Evolutionary conservation across 2,797 vertebrate genomes (phyloP).

Genomic region (Limnodromus scolopaceus): DNA sequence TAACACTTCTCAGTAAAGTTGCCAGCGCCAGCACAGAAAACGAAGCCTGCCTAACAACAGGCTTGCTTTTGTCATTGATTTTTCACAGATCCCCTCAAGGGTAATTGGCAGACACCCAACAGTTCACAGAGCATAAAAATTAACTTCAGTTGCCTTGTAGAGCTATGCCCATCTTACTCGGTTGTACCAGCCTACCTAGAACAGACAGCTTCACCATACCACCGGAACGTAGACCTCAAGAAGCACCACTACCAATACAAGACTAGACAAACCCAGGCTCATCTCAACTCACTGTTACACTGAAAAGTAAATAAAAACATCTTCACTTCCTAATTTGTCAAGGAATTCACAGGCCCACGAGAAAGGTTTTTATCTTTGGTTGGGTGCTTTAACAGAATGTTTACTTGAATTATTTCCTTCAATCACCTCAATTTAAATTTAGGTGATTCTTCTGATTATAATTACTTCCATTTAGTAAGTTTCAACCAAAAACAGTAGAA

Average conservation of each 20-base stretch:
- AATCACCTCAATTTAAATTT: fast-evolving
- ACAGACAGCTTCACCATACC: not conserved
- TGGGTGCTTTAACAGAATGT: not conserved
- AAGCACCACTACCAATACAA: not conserved
- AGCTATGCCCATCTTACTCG: not conserved
- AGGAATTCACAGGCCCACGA: not conserved
- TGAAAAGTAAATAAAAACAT: not conserved
- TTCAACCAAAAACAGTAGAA: not conserved
- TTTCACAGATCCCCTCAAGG: not conserved
- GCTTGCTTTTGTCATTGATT: constrained; percentile 9
- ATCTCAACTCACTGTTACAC: fast-evolving
- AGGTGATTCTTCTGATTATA: not conserved
- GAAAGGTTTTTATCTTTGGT: not conserved
- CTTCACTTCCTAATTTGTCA: not conserved
- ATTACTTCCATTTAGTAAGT: not conserved
- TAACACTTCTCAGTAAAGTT: not conserved
- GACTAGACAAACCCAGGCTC: not conserved
- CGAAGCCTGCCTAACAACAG: not conserved
- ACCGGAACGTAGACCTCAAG: not conserved
- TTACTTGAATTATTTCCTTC: not conserved
- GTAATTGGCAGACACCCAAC: not conserved
- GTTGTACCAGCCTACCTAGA: not conserved
- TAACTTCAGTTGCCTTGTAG: not conserved
- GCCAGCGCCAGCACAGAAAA: constrained; percentile 3
- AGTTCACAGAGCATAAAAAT: not conserved